Evolutionary conservation across 2,113 vertebrate species (phyloP).

Genomic region (Eptesicus fuscus): DNA sequence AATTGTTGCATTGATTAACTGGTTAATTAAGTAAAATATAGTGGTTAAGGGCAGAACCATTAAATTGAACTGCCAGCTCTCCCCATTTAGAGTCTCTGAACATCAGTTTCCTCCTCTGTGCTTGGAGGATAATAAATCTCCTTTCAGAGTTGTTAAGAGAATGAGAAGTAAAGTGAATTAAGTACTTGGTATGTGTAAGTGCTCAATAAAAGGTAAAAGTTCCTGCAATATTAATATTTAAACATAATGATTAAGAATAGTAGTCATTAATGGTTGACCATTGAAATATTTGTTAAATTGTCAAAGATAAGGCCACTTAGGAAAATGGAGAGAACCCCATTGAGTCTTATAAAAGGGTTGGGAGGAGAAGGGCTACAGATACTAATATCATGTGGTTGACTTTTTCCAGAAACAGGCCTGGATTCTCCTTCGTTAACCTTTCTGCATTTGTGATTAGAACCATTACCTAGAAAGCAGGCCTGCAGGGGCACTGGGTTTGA

Average conservation of each 20-base stretch:
- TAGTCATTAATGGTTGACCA: background rate
- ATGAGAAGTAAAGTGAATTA: background rate
- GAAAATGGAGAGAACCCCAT: background rate
- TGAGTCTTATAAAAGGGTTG: background rate
- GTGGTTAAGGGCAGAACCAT: background rate
- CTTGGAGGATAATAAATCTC: background rate
- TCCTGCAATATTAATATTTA: background rate
- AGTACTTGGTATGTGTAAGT: background rate
- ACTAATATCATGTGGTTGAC: background rate
- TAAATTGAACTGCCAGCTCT: background rate
- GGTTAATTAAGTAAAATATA: background rate
- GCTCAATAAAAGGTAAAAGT: background rate
- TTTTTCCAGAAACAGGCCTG: background rate
- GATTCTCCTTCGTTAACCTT: background rate
- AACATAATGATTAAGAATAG: background rate
- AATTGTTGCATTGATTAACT: background rate
- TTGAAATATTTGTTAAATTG: background rate
- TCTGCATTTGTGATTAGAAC: background rate
- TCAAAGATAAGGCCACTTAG: background rate
- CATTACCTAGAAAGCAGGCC: background rate
- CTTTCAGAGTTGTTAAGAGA: background rate
- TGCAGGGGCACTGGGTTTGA: background rate
- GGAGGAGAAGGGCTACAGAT: background rate
- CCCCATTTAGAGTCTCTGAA: background rate
- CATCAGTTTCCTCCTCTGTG: background rate